These are phyloP conservation scores for Echinarachnius parma DNA, from an alignment of 53 echinoderm and acorn worm genomes.

Conservation along the genomic window DNA sequence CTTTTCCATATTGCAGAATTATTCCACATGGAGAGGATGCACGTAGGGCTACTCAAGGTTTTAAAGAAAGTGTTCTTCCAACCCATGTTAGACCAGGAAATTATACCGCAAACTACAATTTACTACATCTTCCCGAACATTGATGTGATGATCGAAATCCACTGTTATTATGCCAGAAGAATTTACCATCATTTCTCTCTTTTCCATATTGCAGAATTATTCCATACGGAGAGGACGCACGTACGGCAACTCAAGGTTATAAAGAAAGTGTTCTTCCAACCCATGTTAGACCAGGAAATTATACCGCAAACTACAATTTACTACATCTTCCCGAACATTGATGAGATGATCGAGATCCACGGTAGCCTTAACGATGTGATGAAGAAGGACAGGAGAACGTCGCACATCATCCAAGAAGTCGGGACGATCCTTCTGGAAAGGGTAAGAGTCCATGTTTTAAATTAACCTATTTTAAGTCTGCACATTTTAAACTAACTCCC, in stretches of 20 bases:
- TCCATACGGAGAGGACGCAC: slow-evolving; percentile 89
- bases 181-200: too few relatives aligned
- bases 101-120: too few relatives aligned
- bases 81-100: too few relatives aligned
- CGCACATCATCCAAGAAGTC: slow-evolving; percentile 74
- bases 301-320: slow-evolving; percentile 57
- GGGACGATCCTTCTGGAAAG: slow-evolving; percentile 70
- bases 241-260: slow-evolving; percentile 82
- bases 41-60: too few relatives aligned
- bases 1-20: too few relatives aligned
- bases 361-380: slow-evolving; percentile 64
- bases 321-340: slow-evolving; percentile 75
- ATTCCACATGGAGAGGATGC: too few relatives aligned
- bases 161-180: too few relatives aligned
- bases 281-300: slow-evolving; percentile 61
- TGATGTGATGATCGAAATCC: too few relatives aligned
- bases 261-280: slow-evolving; percentile 68
- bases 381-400: slow-evolving; percentile 84
- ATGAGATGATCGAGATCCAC: slow-evolving; percentile 72
- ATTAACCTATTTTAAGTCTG: not conserved
- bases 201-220: slow-evolving; percentile 76
- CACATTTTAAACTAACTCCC: not conserved
- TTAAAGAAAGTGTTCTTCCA: too few relatives aligned
- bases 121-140: too few relatives aligned
- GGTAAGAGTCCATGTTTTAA: too few relatives aligned